Evolutionary conservation across 2,797 vertebrate species (phyloP).

Genomic region (Rhynchotus rufescens): DNA sequence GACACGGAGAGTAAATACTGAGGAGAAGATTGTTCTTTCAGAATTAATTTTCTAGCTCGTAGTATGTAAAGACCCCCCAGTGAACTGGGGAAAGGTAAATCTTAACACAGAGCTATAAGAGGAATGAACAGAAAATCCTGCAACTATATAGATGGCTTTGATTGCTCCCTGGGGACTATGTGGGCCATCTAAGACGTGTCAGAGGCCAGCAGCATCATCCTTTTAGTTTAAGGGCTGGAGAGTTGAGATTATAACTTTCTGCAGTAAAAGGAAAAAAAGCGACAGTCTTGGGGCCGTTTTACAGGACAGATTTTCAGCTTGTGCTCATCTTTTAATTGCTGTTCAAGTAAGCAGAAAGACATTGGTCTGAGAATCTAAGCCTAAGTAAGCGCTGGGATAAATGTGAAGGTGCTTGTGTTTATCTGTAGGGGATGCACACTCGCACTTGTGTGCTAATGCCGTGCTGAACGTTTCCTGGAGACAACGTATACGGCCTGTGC

Average conservation of each 20-base stretch:
- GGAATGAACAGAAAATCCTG: background rate
- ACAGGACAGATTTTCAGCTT: background rate
- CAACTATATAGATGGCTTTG: background rate
- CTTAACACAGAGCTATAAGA: background rate
- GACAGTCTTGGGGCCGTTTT: background rate
- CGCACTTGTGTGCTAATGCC: background rate
- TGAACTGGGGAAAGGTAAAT: background rate
- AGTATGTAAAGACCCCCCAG: background rate
- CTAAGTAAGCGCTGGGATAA: accelerated
- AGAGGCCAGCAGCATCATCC: background rate
- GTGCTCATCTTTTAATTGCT: background rate
- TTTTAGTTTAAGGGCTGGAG: background rate
- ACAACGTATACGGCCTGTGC: background rate
- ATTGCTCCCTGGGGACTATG: background rate
- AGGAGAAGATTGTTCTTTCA: background rate
- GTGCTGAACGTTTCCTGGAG: accelerated
- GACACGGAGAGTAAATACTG: background rate
- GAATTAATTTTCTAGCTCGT: background rate
- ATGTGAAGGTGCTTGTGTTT: background rate
- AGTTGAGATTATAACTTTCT: background rate
- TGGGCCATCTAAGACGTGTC: accelerated
- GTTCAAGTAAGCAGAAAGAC: accelerated
- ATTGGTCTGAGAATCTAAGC: accelerated
- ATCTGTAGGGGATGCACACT: background rate
- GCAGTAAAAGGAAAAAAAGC: background rate